Conservation (phyloP, 2,888 invertebrate genomes). For the Cephus nigrinus region DNA sequence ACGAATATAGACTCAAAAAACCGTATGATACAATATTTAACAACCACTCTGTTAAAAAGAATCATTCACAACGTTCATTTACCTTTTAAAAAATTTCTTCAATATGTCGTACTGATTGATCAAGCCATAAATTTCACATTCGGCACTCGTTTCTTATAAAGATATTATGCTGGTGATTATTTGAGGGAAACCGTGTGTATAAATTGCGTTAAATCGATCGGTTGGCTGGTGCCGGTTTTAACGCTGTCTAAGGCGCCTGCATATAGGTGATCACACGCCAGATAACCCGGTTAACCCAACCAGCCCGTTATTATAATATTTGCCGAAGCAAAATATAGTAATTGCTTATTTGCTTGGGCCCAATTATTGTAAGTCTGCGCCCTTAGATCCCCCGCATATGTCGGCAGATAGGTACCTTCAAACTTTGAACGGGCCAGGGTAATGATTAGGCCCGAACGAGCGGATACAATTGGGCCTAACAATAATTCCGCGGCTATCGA, state of each 20-base stretch:
- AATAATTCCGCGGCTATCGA: slow-evolving; percentile 3
- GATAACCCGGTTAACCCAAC: slow-evolving; percentile 56
- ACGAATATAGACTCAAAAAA: not conserved
- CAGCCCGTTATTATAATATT: slow-evolving; percentile 61
- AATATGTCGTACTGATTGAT: not conserved
- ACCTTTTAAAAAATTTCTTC: not conserved
- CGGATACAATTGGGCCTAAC: slow-evolving; percentile 10
- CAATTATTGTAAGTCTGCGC: slow-evolving; percentile 45
- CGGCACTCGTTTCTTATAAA: slow-evolving; percentile 24
- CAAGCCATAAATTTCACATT: not conserved
- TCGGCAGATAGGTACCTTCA: slow-evolving; percentile 8
- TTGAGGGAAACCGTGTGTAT: slow-evolving; percentile 22
- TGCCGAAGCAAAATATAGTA: slow-evolving; percentile 57
- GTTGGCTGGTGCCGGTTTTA: slow-evolving; percentile 50
- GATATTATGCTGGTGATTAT: slow-evolving; percentile 28
- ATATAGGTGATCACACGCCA: slow-evolving; percentile 47
- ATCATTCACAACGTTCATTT: not conserved
- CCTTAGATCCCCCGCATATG: not conserved
- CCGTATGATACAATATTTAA: not conserved
- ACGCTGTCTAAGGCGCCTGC: slow-evolving; percentile 46
- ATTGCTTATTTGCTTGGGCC: slow-evolving; percentile 59
- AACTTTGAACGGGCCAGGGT: slow-evolving; percentile 2
- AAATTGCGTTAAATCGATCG: slow-evolving; percentile 2
- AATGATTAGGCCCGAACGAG: slow-evolving; percentile 11
- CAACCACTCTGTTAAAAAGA: not conserved